phyloP scores from a whole-genome alignment of 2,113 vertebrate species.

The Apodemus sylvaticus region DNA sequence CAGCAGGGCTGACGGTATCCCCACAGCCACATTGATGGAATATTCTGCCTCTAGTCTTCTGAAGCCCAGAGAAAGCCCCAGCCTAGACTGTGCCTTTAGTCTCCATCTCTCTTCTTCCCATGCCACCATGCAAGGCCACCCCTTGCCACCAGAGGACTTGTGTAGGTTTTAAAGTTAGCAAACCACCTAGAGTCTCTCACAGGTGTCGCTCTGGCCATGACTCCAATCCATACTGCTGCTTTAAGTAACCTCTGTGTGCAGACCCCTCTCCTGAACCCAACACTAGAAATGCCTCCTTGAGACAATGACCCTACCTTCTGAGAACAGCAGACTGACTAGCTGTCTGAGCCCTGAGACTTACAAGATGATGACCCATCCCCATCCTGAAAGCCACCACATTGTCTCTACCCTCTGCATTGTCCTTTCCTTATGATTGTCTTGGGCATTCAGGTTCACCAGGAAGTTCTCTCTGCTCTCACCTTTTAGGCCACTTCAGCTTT shows the following conservation, averaged over 20 bases:
- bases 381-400: neutral
- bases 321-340: neutral
- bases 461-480: constrained; percentile 7
- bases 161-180: neutral
- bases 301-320: neutral
- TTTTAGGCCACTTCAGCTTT: constrained; percentile 14
- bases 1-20: neutral
- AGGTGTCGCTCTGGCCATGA: neutral
- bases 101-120: too few species aligned
- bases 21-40: neutral
- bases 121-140: neutral
- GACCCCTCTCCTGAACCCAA: neutral
- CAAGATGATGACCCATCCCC: neutral
- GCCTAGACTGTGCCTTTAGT: too few species aligned
- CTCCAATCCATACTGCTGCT: neutral
- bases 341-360: neutral
- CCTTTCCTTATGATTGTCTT: neutral
- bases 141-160: neutral
- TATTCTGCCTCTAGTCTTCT: neutral
- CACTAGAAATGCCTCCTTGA: neutral
- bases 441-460: neutral
- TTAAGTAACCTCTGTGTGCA: neutral
- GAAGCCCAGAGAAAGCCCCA: neutral
- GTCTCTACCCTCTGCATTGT: neutral
- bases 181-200: neutral